A percentile compares a stretch with the other conserved stretches of the same genome.
Evolutionary conservation across 2,113 vertebrate species (phyloP).

Genomic region (Malurus cyaneus): DNA sequence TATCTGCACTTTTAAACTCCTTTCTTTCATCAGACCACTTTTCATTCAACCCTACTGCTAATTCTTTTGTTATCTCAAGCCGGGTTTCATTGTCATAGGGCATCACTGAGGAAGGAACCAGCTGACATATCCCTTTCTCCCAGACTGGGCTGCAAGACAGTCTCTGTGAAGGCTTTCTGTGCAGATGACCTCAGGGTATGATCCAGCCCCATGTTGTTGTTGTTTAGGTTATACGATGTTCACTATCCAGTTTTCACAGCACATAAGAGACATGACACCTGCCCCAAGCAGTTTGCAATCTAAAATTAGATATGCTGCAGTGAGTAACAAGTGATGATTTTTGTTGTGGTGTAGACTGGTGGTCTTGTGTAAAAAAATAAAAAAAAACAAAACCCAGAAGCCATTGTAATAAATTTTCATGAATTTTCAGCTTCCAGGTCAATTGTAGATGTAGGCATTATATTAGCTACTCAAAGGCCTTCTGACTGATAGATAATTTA

Average conservation of each 20-base stretch:
- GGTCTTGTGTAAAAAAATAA: neutral
- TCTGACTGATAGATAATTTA: neutral
- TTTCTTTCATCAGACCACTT: neutral
- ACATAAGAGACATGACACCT: neutral
- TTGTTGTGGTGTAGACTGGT: neutral
- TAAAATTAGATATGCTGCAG: constrained; percentile 3
- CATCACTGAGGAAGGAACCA: neutral
- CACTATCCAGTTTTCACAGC: neutral
- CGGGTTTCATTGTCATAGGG: neutral
- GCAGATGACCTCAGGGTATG: neutral
- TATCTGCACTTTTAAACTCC: neutral
- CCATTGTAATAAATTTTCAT: neutral
- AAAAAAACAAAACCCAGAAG: neutral
- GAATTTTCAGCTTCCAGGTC: neutral
- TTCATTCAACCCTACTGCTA: neutral
- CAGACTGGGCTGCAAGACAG: neutral
- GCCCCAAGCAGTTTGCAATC: constrained; percentile 10
- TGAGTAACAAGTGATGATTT: neutral
- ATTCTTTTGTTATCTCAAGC: neutral
- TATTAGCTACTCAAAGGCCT: neutral
- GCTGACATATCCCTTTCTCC: neutral
- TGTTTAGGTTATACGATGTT: neutral
- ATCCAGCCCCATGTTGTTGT: neutral
- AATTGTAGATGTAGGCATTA: neutral
- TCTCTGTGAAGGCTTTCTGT: neutral